These are phyloP conservation scores for Takifugu ocellatus DNA, from an alignment of 2,797 vertebrate genomes.

Conservation along the genomic window DNA sequence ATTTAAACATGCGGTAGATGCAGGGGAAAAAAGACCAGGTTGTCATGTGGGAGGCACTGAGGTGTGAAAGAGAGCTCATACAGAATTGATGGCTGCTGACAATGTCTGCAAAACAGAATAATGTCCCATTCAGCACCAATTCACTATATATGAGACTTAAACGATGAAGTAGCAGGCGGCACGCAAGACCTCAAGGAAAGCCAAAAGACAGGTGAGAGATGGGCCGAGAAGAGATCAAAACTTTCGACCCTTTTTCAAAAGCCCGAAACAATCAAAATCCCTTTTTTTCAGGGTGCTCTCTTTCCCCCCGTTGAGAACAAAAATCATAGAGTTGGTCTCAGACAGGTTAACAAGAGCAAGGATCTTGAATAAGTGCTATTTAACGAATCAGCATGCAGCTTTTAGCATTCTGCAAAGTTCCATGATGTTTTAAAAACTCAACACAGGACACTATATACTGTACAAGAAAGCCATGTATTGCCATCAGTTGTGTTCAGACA, in stretches of 20 bases:
- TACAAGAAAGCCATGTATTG: too few species aligned
- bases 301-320: constrained; percentile 12
- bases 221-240: constrained; percentile 35
- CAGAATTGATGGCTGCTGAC: constrained; percentile 64
- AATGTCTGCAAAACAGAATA: constrained; percentile 64
- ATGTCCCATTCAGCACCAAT: constrained; percentile 64
- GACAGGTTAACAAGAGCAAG: background rate
- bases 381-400: too few species aligned
- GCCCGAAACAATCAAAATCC: constrained; percentile 44
- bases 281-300: constrained; percentile 33
- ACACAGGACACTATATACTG: too few species aligned
- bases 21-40: constrained; percentile 29
- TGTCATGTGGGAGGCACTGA: constrained; percentile 47
- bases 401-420: too few species aligned
- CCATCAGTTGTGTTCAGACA: too few species aligned
- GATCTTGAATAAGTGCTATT: background rate
- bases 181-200: constrained; percentile 49
- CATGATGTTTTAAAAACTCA: too few species aligned
- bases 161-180: constrained; percentile 53
- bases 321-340: constrained; percentile 15
- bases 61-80: constrained; percentile 60
- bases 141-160: constrained; percentile 63
- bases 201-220: constrained; percentile 49
- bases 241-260: constrained; percentile 38
- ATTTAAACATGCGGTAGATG: constrained; percentile 38